Conservation (phyloP, 2,113 vertebrate species). For the Hypanus sabinus region DNA sequence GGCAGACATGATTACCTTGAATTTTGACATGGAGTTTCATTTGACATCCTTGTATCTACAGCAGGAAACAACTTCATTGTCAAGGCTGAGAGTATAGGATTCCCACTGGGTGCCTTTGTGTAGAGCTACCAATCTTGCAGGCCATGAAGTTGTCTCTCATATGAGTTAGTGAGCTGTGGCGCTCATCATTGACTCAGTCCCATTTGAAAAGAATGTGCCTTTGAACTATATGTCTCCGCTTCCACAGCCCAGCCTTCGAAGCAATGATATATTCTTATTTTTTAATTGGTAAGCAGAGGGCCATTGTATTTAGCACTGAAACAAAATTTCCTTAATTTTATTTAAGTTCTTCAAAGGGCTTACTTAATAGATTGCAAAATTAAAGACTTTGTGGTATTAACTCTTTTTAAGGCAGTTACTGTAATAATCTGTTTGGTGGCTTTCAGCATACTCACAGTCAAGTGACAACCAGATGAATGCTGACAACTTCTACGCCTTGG, state of each 20-base stretch:
- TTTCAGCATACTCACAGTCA: constrained; percentile 37
- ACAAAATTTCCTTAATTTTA: not conserved
- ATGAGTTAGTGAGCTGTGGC: constrained; percentile 1
- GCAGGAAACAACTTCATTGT: constrained; percentile 34
- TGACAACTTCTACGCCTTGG: constrained; percentile 45
- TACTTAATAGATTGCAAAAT: not conserved
- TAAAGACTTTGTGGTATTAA: not conserved
- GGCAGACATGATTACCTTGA: constrained; percentile 19
- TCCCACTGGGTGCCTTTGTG: not conserved
- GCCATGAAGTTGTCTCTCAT: too few species aligned
- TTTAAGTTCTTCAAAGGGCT: not conserved
- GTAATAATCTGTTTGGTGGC: not conserved
- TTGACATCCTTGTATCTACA: constrained; percentile 36
- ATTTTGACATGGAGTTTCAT: not conserved
- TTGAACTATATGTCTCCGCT: constrained; percentile 4
- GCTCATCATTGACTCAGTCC: constrained; percentile 35
- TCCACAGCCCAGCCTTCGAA: constrained; percentile 26
- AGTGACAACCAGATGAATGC: constrained; percentile 40
- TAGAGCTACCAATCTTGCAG: not conserved
- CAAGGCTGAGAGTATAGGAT: too few species aligned
- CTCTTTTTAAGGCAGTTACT: not conserved
- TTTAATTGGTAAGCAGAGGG: constrained; percentile 34
- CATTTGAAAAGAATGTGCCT: constrained; percentile 40
- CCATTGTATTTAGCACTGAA: constrained; percentile 37
- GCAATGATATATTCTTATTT: constrained; percentile 36